These are phyloP conservation scores for Brachionus rotundiformis DNA, from an alignment of 1,140 invertebrate species.

Conservation along the genomic window DNA sequence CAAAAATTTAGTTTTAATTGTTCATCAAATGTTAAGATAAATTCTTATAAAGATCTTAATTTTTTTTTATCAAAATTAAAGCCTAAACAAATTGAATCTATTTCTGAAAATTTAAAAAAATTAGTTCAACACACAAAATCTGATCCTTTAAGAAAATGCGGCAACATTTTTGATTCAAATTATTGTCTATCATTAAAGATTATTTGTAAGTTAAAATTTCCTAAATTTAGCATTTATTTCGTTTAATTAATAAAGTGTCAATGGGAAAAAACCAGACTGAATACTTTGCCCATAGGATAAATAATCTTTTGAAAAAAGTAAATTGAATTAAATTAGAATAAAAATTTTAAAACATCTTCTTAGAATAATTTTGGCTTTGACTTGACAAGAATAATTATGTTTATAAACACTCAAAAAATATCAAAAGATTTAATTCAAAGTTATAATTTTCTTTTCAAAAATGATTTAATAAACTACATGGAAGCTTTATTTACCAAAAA, in stretches of 20 bases:
- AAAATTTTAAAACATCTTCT: not conserved
- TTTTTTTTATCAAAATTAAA: not conserved
- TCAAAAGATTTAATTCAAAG: not conserved
- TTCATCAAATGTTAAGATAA: not conserved
- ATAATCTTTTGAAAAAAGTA: not conserved
- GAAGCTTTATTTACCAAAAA: conserved; percentile 2
- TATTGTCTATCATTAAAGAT: not conserved
- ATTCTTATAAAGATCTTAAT: conserved; percentile 13
- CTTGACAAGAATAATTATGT: not conserved
- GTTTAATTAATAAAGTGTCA: not conserved
- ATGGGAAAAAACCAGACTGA: not conserved
- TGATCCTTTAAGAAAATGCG: not conserved
- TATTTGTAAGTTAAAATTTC: not conserved
- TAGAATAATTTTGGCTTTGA: conserved; percentile 4
- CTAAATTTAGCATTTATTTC: too few species aligned
- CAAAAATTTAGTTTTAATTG: not conserved
- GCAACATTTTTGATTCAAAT: not conserved
- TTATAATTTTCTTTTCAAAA: conserved; percentile 7
- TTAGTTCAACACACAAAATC: not conserved
- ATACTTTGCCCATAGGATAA: not conserved
- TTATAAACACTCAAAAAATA: not conserved
- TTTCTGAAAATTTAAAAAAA: not conserved
- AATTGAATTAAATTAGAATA: not conserved
- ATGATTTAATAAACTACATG: not conserved
- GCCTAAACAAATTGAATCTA: not conserved